phyloP scores from a whole-genome alignment of 1,140 invertebrate species.

The Procambarus clarkii region DNA sequence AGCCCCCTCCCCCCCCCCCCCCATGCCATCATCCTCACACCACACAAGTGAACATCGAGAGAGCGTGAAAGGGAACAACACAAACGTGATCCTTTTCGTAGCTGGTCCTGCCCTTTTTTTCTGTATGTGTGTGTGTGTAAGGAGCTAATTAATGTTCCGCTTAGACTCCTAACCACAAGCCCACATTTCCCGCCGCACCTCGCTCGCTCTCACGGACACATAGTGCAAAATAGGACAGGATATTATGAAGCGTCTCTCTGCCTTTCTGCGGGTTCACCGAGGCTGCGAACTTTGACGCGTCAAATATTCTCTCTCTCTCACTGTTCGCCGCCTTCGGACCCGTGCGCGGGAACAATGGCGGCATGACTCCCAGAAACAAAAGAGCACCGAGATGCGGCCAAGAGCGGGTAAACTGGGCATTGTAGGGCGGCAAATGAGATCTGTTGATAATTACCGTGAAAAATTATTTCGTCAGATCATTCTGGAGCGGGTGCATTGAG shows the following conservation, averaged over 20 bases:
- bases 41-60: neutral
- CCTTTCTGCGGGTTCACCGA: neutral
- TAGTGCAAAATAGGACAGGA: constrained; percentile 37
- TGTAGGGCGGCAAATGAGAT: constrained; percentile 61
- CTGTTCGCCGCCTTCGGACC: constrained; percentile 45
- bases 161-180: constrained; percentile 41
- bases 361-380: constrained; percentile 53
- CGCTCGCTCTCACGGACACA: constrained; percentile 22
- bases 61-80: neutral
- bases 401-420: constrained; percentile 51
- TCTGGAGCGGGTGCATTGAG: neutral
- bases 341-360: constrained; percentile 47
- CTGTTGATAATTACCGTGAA: constrained; percentile 51
- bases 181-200: constrained; percentile 6
- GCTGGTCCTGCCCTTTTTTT: neutral
- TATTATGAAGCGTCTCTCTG: constrained; percentile 9
- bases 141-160: constrained; percentile 30
- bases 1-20: neutral
- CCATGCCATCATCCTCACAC: neutral
- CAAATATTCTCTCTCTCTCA: neutral
- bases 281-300: constrained; percentile 28
- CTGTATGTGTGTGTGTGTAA: neutral
- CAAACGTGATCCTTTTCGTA: neutral
- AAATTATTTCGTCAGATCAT: constrained; percentile 46
- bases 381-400: constrained; percentile 48